Percentiles rank a stretch among this genome's conserved stretches.
Evolutionary conservation across 2,113 vertebrate genomes (phyloP).

Genomic region (Oreocharis arfaki): DNA sequence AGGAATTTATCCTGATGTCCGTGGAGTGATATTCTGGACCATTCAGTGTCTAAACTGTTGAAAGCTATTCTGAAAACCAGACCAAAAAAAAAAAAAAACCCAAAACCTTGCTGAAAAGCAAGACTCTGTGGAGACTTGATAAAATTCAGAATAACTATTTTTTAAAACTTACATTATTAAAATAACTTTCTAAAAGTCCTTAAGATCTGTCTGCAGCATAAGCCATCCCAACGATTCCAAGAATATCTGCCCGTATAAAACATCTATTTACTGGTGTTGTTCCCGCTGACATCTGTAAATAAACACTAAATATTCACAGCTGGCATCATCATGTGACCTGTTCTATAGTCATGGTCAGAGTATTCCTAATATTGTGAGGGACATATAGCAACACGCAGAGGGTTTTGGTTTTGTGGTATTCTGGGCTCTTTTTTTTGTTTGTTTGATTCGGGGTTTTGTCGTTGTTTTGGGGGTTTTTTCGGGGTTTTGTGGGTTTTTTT

Average conservation of each 20-base stretch:
- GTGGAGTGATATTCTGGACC: accelerated
- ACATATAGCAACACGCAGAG: neutral
- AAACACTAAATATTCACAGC: neutral
- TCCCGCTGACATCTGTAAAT: neutral
- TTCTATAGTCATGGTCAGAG: too few relatives aligned
- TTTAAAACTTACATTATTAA: neutral
- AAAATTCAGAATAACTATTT: neutral
- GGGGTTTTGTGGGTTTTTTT: neutral
- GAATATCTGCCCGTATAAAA: neutral
- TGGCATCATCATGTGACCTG: accelerated
- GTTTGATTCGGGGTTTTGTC: neutral
- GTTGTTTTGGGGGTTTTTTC: neutral
- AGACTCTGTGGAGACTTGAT: neutral
- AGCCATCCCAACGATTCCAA: accelerated
- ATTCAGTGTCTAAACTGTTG: neutral
- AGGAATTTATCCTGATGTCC: neutral
- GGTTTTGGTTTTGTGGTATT: accelerated
- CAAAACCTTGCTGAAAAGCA: neutral
- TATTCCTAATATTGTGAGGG: accelerated
- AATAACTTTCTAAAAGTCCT: neutral
- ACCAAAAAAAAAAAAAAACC: neutral
- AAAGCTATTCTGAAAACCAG: neutral
- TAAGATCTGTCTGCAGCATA: neutral
- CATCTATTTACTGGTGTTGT: accelerated
- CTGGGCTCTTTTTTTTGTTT: neutral